Evolutionary conservation across 1,140 invertebrate genomes (phyloP).

Genomic region (Amyelois transitella): DNA sequence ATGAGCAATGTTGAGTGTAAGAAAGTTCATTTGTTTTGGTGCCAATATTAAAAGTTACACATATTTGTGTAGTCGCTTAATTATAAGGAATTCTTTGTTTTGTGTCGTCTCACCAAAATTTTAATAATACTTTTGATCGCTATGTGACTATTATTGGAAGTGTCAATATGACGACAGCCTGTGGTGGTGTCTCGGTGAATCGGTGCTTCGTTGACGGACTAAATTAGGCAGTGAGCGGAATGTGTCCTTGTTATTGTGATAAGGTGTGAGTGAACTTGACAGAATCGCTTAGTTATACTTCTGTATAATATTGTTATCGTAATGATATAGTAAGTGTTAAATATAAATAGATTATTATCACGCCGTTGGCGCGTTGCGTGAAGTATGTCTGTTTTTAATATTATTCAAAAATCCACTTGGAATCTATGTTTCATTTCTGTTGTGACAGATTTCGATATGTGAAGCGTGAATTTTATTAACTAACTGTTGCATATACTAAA

Average conservation of each 20-base stretch:
- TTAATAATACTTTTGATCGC: too few relatives aligned
- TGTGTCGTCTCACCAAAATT: too few relatives aligned
- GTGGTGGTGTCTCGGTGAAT: slow-evolving; percentile 6
- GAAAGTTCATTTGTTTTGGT: too few relatives aligned
- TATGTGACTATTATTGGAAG: background rate
- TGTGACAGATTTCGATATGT: slow-evolving; percentile 7
- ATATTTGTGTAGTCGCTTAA: too few relatives aligned
- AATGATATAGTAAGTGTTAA: slow-evolving; percentile 55
- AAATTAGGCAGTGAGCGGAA: slow-evolving; percentile 30
- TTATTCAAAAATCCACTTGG: slow-evolving; percentile 49
- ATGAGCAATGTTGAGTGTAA: too few relatives aligned
- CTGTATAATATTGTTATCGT: slow-evolving; percentile 48
- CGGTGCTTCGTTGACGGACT: slow-evolving; percentile 44
- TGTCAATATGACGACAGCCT: background rate
- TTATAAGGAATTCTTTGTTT: too few relatives aligned
- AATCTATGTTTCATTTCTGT: slow-evolving; percentile 15
- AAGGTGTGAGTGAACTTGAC: slow-evolving; percentile 27
- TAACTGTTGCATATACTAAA: slow-evolving; percentile 28
- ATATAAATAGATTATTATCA: slow-evolving; percentile 59
- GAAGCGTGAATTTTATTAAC: slow-evolving; percentile 14
- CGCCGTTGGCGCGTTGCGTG: slow-evolving; percentile 36
- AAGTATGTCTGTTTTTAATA: slow-evolving; percentile 65
- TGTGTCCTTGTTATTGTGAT: slow-evolving; percentile 59
- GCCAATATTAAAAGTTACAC: too few relatives aligned
- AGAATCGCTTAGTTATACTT: slow-evolving; percentile 44